Conservation (phyloP, 2,888 invertebrate genomes). For the Oxycera nigricornis region DNA sequence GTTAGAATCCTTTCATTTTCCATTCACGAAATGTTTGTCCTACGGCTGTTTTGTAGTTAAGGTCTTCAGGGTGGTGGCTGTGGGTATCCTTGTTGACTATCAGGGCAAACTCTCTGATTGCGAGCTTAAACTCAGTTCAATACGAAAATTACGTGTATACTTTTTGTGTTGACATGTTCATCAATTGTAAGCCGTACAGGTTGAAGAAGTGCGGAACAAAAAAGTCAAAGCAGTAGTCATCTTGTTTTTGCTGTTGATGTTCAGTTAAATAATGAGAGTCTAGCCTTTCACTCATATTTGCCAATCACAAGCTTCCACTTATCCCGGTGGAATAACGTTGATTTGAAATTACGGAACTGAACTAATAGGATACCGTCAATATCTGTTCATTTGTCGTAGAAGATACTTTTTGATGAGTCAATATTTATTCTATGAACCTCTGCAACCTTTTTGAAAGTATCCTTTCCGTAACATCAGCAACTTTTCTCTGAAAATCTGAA, state of each 20-base stretch:
- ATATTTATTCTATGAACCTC: background rate
- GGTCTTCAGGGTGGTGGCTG: constrained; percentile 1
- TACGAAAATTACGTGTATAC: background rate
- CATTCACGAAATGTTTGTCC: constrained; percentile 25
- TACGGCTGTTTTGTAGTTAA: constrained; percentile 22
- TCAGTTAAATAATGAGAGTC: too few relatives aligned
- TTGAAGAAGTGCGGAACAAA: too few relatives aligned
- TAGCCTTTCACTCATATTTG: too few relatives aligned
- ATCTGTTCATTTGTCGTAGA: too few relatives aligned
- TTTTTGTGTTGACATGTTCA: background rate
- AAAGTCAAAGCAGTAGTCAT: too few relatives aligned
- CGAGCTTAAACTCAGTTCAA: background rate
- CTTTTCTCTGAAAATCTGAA: background rate
- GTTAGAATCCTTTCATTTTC: constrained; percentile 8
- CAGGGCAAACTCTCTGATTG: background rate
- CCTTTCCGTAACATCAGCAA: background rate
- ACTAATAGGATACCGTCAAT: too few relatives aligned
- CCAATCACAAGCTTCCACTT: too few relatives aligned
- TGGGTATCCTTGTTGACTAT: background rate
- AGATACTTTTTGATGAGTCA: too few relatives aligned
- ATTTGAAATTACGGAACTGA: too few relatives aligned
- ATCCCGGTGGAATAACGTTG: too few relatives aligned
- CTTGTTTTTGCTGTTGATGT: too few relatives aligned
- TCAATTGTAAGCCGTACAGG: too few relatives aligned
- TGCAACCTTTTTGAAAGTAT: background rate